phyloP scores from a whole-genome alignment of 2,113 vertebrate genomes.

The Myrmophylax atrothorax region DNA sequence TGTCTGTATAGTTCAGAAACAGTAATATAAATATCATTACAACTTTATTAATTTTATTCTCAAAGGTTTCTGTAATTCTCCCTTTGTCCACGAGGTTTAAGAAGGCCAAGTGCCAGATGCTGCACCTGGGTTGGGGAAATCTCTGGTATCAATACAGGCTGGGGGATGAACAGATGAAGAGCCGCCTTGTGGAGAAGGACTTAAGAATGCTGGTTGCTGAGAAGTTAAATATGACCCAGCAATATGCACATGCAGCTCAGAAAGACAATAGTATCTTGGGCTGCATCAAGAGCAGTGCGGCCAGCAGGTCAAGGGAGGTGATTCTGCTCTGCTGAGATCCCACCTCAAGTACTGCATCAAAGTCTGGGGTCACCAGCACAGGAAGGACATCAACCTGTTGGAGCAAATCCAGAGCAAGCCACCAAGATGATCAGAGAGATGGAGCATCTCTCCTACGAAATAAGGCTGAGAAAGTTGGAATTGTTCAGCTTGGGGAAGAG shows the following conservation, averaged over 20 bases:
- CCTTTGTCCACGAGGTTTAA: not conserved
- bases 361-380: not conserved
- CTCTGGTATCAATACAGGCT: fast-evolving
- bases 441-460: not conserved
- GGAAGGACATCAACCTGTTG: not conserved
- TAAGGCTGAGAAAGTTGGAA: not conserved
- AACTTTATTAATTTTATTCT: not conserved
- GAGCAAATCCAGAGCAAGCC: not conserved
- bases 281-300: not conserved
- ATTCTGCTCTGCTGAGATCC: not conserved
- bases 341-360: not conserved
- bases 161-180: not conserved
- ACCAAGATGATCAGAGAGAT: not conserved
- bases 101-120: not conserved
- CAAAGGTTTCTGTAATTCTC: not conserved
- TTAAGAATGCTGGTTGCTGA: no score
- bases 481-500: not conserved
- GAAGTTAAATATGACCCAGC: not conserved
- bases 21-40: not conserved
- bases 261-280: not conserved
- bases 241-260: not conserved
- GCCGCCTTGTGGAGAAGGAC: no score
- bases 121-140: not conserved
- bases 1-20: not conserved
- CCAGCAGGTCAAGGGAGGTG: not conserved